These are phyloP conservation scores for Tetramorium parvispinum DNA, from an alignment of 1,140 invertebrate species.

Conservation along the genomic window DNA sequence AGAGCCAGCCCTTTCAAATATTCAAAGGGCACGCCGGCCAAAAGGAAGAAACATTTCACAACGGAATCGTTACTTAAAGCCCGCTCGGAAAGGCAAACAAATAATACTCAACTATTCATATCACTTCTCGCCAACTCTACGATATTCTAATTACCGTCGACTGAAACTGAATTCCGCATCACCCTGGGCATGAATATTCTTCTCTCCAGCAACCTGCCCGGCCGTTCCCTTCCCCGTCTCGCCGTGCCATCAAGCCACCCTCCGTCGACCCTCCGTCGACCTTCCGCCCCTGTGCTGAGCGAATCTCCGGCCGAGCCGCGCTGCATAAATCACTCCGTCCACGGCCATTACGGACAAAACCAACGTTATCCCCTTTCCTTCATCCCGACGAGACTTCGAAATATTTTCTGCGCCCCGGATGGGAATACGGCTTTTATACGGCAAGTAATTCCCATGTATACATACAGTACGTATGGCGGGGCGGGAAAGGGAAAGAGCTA, in stretches of 20 bases:
- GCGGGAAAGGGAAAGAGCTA: background rate
- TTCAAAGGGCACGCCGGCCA: conserved; percentile 20
- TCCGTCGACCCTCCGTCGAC: conserved; percentile 25
- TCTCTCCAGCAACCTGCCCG: conserved; percentile 40
- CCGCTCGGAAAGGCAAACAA: conserved; percentile 44
- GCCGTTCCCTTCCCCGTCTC: background rate
- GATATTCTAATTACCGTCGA: conserved; percentile 62
- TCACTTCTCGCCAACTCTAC: conserved; percentile 61
- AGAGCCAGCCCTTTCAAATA: conserved; percentile 21
- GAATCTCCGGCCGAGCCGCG: conserved; percentile 47
- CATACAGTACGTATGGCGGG: background rate
- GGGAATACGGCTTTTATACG: conserved; percentile 49
- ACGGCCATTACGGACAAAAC: conserved; percentile 62
- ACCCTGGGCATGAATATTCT: conserved; percentile 57
- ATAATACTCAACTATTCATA: conserved; percentile 61
- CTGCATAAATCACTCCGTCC: conserved; percentile 60
- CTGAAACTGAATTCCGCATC: conserved; percentile 61
- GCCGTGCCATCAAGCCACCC: background rate
- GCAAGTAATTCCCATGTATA: conserved; percentile 48
- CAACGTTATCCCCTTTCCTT: conserved; percentile 62
- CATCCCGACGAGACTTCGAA: conserved; percentile 55
- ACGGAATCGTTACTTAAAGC: conserved; percentile 53
- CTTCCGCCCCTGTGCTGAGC: conserved; percentile 31
- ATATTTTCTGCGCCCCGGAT: conserved; percentile 57
- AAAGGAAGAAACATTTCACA: conserved; percentile 35